Evolutionary conservation across 53 echinoderm and acorn worm genomes (phyloP), one percentile per base, ranked within the genome.

Genomic region (Henricia sp.): DNA sequence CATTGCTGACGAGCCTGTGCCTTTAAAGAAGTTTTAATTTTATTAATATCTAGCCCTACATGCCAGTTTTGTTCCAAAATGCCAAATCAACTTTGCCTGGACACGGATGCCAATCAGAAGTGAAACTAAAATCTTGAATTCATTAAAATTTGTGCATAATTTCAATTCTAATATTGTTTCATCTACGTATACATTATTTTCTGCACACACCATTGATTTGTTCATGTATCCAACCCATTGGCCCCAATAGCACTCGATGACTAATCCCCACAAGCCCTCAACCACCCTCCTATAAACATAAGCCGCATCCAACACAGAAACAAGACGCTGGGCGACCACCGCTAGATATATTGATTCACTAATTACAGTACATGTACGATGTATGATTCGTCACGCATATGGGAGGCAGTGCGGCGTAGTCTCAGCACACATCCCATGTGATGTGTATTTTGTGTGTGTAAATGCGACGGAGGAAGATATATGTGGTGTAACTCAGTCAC

Each of bases 281-380:
- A 14, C 36, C 13, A 21, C 23, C 1, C 37, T 6, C 11, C 53
- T 14, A 9, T 4, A 55, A 37, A 74, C 37, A 32, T 39, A 54
- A 74, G n/a, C 52, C 23, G 34, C 37, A 74, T 54, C 53, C 10
- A 35, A 38, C 50, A 72, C 51, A 72, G 52, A 74, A 74, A 52
- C 74, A 21, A 55, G 55, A 55, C 36, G 10, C 11, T 74, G 35
- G 37, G 27, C 54, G 55, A 55, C 74, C 53, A 74, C 53, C 53
- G 56, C 32, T 55, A 55, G 25, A 35, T 16, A 52, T 74, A 74
- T 74, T 53, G 74, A 74, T 74, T 54, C 55, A 53, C 74, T 74
- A 74, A 74, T 74, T 74, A 74, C 74, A 55, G n/a, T 55, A 37
- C 39, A 37, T 19, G 53, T 2, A n/a, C n/a, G n/a, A 74, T 52